Base-by-base conservation (phyloP, 2,888 invertebrate genomes). In the Biston betularia region DNA sequence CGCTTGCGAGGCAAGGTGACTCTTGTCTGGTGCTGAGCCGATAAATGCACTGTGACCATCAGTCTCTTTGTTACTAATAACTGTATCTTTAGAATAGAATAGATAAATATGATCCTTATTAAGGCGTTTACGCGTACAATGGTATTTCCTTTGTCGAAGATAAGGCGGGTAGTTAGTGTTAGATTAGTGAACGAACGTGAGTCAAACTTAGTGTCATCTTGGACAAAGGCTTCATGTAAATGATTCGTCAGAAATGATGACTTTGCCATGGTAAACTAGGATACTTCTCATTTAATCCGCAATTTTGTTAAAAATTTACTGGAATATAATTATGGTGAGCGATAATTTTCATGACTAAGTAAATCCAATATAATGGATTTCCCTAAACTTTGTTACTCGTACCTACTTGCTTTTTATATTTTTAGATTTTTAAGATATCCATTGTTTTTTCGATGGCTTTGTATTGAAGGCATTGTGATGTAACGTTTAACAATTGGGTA, bases 121-220 rank as follows among this genome's bases (percentile, higher is more conserved):
- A 61, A 12, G 49, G 49, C 50, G n/a, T n/a, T 15, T 2, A 15
- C 12, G 24, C n/a, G 14, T n/a, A n/a, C 35, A 15, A 45, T 40
- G 61, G 61, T 24, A 57, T 57, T 61, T 63, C 63, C 63, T 63
- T 52, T 63, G 63, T 63, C 45, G 38, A 10, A 56, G 44, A 56
- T 57, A 63, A 55, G 14, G 33, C 48, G 6, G 10, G 8, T 6
- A 4, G 34, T n/a, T 8, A 15, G 10, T 14, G 6, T 10, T n/a
- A 6, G 33, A 6, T 35, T 12, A 52, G 14, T 35, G 7, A 42
- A 8, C 14, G 11, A 38, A 33, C 9, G 15, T 64, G 57, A 64
- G 48, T 56, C 63, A 44, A 58, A 57, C 24, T 24, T 33, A 8
- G 50, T 42, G 56, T 46, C 50, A 59, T 53, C 48, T 44, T 11